A percentile compares a stretch with the other conserved stretches of the same genome.
Evolutionary conservation across 2,888 invertebrate genomes (phyloP).

Genomic region (Busseola fusca): DNA sequence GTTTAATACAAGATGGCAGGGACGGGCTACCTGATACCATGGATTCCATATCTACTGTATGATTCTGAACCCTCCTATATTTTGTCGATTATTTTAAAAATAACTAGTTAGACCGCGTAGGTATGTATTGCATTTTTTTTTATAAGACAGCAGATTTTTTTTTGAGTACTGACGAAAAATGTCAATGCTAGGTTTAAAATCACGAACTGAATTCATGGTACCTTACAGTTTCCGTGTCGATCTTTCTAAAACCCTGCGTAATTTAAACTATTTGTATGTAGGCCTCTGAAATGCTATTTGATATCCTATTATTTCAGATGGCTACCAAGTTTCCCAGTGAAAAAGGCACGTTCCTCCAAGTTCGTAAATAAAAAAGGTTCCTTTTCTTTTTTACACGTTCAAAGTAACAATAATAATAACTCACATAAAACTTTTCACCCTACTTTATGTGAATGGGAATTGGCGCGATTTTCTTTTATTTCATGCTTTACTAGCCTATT

Average conservation of each 20-base stretch:
- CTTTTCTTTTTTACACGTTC: slow-evolving; percentile 33
- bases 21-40: not conserved
- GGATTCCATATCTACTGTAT: not conserved
- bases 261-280: not conserved
- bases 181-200: no score
- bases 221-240: no score
- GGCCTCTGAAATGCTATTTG: slow-evolving; percentile 13
- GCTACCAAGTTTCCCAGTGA: slow-evolving; percentile 10
- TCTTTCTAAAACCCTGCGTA: no score
- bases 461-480: slow-evolving; percentile 35
- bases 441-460: slow-evolving; percentile 28
- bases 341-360: slow-evolving; percentile 32
- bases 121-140: not conserved
- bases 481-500: not conserved
- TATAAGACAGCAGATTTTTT: not conserved
- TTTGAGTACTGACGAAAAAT: not conserved
- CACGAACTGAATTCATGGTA: no score
- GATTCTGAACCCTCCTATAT: not conserved
- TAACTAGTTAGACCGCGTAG: not conserved
- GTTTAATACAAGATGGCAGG: not conserved
- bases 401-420: slow-evolving; percentile 46
- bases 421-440: slow-evolving; percentile 44
- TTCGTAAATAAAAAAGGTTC: slow-evolving; percentile 50
- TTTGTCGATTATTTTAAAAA: no score
- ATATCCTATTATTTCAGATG: slow-evolving; percentile 16